Conservation (phyloP, 2,888 invertebrate genomes). For the Oxystoma pomonae region DNA sequence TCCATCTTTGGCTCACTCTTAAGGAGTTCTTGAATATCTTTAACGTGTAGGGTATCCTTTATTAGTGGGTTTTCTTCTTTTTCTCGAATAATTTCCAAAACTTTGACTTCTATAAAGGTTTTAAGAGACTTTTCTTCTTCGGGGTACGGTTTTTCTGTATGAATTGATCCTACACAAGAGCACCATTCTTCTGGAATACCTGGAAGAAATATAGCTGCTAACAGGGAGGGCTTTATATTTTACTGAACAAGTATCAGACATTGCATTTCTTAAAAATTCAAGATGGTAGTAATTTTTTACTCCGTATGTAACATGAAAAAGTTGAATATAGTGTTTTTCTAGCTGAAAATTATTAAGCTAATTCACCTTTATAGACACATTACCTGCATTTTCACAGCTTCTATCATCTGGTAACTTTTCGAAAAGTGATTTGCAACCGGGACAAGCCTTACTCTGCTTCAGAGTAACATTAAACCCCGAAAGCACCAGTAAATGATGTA, state of each 20-base stretch:
- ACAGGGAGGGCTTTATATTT: neutral
- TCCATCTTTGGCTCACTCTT: neutral
- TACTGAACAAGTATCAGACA: no score
- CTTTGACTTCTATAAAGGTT: neutral
- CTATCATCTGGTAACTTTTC: slow-evolving; percentile 53
- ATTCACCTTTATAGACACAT: no score
- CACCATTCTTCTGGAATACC: slow-evolving; percentile 66
- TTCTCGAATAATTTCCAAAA: neutral
- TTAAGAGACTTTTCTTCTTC: neutral
- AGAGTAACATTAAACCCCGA: slow-evolving; percentile 44
- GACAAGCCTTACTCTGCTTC: slow-evolving; percentile 54
- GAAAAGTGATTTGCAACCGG: slow-evolving; percentile 63
- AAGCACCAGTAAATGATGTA: slow-evolving; percentile 59
- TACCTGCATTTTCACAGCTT: slow-evolving; percentile 62
- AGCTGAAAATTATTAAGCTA: no score
- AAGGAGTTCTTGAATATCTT: neutral
- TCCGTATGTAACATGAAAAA: no score
- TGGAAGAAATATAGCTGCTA: slow-evolving; percentile 14
- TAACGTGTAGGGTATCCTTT: neutral
- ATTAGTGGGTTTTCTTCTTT: neutral
- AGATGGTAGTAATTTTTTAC: no score
- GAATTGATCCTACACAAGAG: slow-evolving; percentile 55
- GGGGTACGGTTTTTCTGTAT: neutral
- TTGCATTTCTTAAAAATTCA: no score
- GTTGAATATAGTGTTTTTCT: no score